Base-by-base conservation (phyloP, 2,888 invertebrate genomes). In the Rhagophthalmus giganteus region DNA sequence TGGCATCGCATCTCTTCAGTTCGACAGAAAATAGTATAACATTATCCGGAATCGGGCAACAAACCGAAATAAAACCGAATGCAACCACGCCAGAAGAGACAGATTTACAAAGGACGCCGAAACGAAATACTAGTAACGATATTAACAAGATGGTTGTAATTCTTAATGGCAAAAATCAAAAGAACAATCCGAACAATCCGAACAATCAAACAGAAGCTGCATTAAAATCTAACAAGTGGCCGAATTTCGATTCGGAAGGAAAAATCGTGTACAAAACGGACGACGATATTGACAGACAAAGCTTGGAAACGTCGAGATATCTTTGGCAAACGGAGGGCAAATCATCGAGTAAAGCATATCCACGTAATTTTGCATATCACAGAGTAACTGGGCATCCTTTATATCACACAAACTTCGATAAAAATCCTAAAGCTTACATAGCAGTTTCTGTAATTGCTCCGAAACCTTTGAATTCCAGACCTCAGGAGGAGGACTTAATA, bases 371-470 rank as follows among this genome's bases (percentile, higher is more conserved):
- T 62, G 67, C 72, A 64, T 75, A 74, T 70, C 74, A 74, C 49
- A 65, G 73, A 47, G 74, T 75, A 4, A 75, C 74, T 32, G 74
- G 74, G 46, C 64, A 66, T 41, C 71, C 71, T n/a, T 51, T 68
- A 12, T 65, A 65, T 40, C 62, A 62, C 42, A 53, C 59, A 12
- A 61, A 60, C 50, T 52, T 68, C 8, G 69, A 71, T 53, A 74
- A 71, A 57, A 72, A 67, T 50, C 72, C 73, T 5, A 74, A 72
- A 52, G 74, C 74, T 2, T 75, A 75, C 57, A 73, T 75, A 27
- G 75, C 75, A 1, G 74, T 75, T 3, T 75, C 74, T 8, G 71
- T 74, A 14, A 72, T 75, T 55, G 73, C 74, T 5, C 74, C 74
- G 2, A 74, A 73, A 54, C 63, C 68, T 2, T 52, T 63, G 12